These are phyloP conservation scores for Hippolais icterina DNA, from an alignment of 2,113 vertebrate species.

Conservation along the genomic window DNA sequence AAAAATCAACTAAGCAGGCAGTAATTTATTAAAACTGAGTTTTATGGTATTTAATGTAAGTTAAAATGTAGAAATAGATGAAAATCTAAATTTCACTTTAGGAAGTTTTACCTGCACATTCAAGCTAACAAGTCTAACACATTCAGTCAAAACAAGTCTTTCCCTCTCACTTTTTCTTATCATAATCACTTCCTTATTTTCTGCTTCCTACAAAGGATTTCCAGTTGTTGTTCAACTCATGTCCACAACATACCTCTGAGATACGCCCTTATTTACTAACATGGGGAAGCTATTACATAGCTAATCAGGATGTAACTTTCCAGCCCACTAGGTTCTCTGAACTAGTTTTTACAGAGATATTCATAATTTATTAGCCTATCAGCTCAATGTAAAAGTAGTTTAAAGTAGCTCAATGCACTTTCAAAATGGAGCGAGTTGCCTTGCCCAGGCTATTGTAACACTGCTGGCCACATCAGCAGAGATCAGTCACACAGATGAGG, in stretches of 20 bases:
- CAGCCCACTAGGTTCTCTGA: not conserved
- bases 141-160: not conserved
- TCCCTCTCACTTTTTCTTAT: not conserved
- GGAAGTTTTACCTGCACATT: not conserved
- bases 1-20: not conserved
- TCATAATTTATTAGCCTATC: not conserved
- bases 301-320: not conserved
- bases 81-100: not conserved
- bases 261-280: not conserved
- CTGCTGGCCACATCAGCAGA: not conserved
- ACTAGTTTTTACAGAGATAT: not conserved
- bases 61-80: not conserved
- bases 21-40: not conserved
- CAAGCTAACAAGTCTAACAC: too few species aligned
- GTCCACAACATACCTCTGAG: not conserved
- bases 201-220: not conserved
- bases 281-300: not conserved
- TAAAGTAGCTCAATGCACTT: not conserved
- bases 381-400: not conserved
- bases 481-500: not conserved
- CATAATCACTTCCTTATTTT: not conserved
- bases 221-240: not conserved
- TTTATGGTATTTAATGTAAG: not conserved
- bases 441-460: rapidly evolving
- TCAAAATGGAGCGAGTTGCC: not conserved